Percentiles rank a stretch among this genome's conserved stretches.
Conservation (phyloP, 1,140 invertebrate species). For the Monomorium pharaonis region DNA sequence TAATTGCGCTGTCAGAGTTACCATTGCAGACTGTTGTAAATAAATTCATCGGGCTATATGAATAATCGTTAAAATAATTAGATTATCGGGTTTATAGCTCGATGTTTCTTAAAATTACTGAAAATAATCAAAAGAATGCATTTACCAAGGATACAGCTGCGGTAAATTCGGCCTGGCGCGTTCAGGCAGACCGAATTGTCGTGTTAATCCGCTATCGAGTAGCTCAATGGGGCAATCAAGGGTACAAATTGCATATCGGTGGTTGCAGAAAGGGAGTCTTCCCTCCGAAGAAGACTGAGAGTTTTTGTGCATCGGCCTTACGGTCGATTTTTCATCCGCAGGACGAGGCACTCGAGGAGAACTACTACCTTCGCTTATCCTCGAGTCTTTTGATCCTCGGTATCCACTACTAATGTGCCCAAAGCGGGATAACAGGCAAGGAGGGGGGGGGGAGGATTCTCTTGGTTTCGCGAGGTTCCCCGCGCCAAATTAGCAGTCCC, state of each 20-base stretch:
- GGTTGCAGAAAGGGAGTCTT: background rate
- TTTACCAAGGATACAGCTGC: background rate
- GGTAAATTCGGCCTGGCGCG: background rate
- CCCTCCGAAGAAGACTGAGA: slow-evolving; percentile 17
- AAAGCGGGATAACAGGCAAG: background rate
- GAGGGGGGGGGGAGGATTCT: slow-evolving; percentile 26
- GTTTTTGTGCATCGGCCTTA: slow-evolving; percentile 41
- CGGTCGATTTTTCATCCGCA: slow-evolving; percentile 59
- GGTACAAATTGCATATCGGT: slow-evolving; percentile 53
- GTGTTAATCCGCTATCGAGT: slow-evolving; percentile 12
- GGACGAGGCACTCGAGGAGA: slow-evolving; percentile 22
- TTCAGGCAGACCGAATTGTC: background rate
- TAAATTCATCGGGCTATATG: background rate
- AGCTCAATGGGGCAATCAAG: slow-evolving; percentile 41
- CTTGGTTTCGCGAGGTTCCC: slow-evolving; percentile 42
- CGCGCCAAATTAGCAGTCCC: slow-evolving; percentile 70
- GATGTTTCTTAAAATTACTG: background rate
- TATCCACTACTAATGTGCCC: slow-evolving; percentile 8
- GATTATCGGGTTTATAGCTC: background rate
- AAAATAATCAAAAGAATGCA: background rate
- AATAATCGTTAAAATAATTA: background rate
- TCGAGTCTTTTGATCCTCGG: slow-evolving; percentile 56
- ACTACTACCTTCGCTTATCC: slow-evolving; percentile 21
- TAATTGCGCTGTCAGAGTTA: background rate
- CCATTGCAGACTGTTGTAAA: background rate